Evolutionary conservation across 2,797 vertebrate genomes (phyloP), one percentile per base, ranked within the genome.

Genomic region (Adrianichthys oophorus): DNA sequence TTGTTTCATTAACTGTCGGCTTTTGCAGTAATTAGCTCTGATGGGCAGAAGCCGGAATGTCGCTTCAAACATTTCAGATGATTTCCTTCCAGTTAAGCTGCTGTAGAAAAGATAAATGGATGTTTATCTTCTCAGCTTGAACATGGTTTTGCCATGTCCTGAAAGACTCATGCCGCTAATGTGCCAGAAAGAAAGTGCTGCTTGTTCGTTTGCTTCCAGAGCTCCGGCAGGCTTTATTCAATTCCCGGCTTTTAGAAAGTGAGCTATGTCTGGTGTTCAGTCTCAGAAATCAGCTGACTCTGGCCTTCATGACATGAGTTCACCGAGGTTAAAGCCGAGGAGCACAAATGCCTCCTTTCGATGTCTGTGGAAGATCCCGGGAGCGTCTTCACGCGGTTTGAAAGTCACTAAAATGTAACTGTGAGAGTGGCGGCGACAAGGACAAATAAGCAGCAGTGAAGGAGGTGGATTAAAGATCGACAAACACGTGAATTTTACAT

Each of bases 281-380:
- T 59, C 62, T 21, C 61, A 62, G 18, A 49, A 55, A 43, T 81
- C 80, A 77, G 56, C 62, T 59, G 77, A 82, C 70, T 72, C 55
- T 53, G 48, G 41, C 59, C 61, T 60, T 62, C 8, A 55, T 70
- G 77, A 83, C 68, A 65, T 15, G 58, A 44, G 76, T 78, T 76
- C 53, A 72, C 37, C 53, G 56, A 69, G 59, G 21, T n/a, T 41
- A 59, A 65, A 63, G 32, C 17, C 52, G 41, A 49, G 23, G 15
- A 19, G 52, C 73, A 84, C 80, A 79, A 74, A 78, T 40, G 52
- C 8, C n/a, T 66, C 18, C 69, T 68, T 84, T 83, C 68, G 74
- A 37, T 51, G 50, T 62, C 42, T 13, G 21, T 10, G 41, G 44
- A 61, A 24, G 62, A 78, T 69, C 62, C 54, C 58, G 59, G 55